Base-by-base conservation (phyloP, 2,888 invertebrate species). In the Hylaea fasciaria region DNA sequence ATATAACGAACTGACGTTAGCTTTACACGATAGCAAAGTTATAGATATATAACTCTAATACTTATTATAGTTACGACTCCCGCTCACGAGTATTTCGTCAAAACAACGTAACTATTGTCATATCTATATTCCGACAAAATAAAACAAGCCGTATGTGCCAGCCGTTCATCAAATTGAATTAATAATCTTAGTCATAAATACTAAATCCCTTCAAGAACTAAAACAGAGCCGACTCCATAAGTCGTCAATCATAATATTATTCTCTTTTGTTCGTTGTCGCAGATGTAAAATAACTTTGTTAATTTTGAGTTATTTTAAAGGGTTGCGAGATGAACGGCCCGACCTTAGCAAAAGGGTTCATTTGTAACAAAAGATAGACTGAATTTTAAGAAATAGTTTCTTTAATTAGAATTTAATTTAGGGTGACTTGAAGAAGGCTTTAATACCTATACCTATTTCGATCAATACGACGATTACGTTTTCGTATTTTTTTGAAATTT, bases 161-260 rank as follows among this genome's bases (percentile, higher is more conserved):
- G 0, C 3, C 37, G 10, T n/a, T 37, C 12, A 4, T 3, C 9
- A 37, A 37, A 1, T 37, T 37, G 3, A n/a, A 37, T 2, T 10
- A 12, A 0, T n/a, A n/a, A n/a, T n/a, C n/a, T 37, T 3, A 37
- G 2, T 37, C 10, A 35, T 11, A 9, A 10, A n/a, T n/a, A 37
- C 37, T 3, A 37, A 37, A 5, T 12, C 12, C 2, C 37, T 45
- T 13, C 22, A 5, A 43, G 32, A 51, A 43, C 51, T 50, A 50
- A 29, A 61, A 32, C 35, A 41, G 47, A 65, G 67, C 58, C 66
- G 61, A 64, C 59, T 66, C 54, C 52, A 45, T 56, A 65, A 64
- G 62, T 67, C 65, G 62, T 65, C 63, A 62, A 64, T 69, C 67
- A 69, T 67, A 64, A 69, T 66, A 45, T 61, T 65, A 69, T 69